Evolutionary conservation across 1,140 invertebrate species (phyloP).

Genomic region (Drosophila nasuta): DNA sequence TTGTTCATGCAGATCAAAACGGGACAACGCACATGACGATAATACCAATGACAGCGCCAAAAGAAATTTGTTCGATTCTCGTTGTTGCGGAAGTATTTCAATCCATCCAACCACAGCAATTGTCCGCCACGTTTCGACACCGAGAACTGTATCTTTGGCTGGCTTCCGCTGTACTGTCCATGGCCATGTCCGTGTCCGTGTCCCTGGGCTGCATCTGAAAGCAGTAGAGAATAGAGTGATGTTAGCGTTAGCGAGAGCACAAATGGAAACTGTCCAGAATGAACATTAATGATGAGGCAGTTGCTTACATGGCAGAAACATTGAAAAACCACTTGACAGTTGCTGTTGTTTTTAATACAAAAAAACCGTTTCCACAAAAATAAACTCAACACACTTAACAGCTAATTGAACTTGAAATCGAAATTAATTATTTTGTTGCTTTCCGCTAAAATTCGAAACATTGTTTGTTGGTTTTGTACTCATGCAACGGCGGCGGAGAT

Average conservation of each 20-base stretch:
- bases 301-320: conserved; percentile 26
- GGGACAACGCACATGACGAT: conserved; percentile 76
- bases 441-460: conserved; percentile 44
- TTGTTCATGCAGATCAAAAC: conserved; percentile 84
- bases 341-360: conserved; percentile 65
- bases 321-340: conserved; percentile 45
- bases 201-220: conserved; percentile 33
- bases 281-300: background rate
- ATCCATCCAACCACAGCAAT: conserved; percentile 76
- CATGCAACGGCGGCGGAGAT: conserved; percentile 50
- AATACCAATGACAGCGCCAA: conserved; percentile 84
- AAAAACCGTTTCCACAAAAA: conserved; percentile 30
- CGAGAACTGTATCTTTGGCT: conserved; percentile 79
- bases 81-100: conserved; percentile 82
- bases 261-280: background rate
- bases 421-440: conserved; percentile 14
- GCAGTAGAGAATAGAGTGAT: conserved; percentile 7
- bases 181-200: conserved; percentile 56
- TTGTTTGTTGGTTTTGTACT: conserved; percentile 54
- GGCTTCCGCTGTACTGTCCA: conserved; percentile 66
- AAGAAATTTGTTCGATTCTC: conserved; percentile 80
- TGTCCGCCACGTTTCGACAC: conserved; percentile 78
- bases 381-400: conserved; percentile 52
- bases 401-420: conserved; percentile 36
- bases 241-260: conserved; percentile 18